Evolutionary conservation across 2,797 vertebrate genomes (phyloP).

Genomic region (Peromyscus aztecus): DNA sequence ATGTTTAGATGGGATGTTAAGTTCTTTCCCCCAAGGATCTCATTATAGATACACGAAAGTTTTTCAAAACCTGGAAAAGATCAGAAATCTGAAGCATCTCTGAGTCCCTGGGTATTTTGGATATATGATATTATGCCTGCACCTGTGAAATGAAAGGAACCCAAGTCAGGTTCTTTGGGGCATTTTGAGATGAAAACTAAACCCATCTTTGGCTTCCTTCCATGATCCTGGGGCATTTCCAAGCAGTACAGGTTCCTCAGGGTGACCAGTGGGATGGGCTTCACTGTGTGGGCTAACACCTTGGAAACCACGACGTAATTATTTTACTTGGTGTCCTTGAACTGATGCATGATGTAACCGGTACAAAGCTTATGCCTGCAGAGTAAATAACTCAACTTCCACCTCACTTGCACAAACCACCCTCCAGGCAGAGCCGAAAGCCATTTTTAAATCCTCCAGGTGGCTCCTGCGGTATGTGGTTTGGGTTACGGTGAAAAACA

Average conservation of each 20-base stretch:
- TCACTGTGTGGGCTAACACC: neutral
- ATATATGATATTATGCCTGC: neutral
- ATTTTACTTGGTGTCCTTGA: neutral
- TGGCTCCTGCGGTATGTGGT: neutral
- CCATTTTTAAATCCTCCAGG: neutral
- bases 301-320: neutral
- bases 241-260: accelerated
- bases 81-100: neutral
- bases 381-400: neutral
- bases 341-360: neutral
- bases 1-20: neutral
- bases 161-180: accelerated
- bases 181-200: neutral
- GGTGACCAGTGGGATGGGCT: accelerated
- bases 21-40: neutral
- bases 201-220: accelerated
- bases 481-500: slow-evolving; percentile 40
- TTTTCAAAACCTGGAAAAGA: neutral
- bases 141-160: neutral
- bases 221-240: accelerated
- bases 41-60: neutral
- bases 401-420: neutral
- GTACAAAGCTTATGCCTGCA: neutral
- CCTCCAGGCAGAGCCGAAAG: neutral
- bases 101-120: neutral